Percentiles rank a stretch among this genome's conserved stretches.
Conservation (phyloP, 2,797 vertebrate genomes). For the Lutjanus campechanus region DNA sequence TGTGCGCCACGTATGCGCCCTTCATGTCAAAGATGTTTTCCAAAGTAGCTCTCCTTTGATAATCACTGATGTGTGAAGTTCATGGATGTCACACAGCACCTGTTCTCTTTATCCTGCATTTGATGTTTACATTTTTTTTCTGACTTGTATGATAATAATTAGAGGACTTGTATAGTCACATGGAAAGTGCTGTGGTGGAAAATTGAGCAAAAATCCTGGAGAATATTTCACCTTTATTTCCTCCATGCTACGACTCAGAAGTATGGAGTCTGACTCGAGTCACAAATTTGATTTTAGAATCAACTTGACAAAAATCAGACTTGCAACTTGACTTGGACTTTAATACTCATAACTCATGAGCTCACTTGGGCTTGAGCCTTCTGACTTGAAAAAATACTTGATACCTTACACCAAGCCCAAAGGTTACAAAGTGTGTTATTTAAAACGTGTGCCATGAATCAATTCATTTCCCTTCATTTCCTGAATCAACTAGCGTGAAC, state of each 20-base stretch:
- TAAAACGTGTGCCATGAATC: no score
- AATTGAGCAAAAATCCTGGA: constrained; percentile 20
- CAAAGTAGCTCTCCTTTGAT: constrained; percentile 77
- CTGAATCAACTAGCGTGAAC: no score
- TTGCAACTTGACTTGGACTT: no score
- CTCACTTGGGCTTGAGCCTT: no score
- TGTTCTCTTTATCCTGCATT: constrained; percentile 69
- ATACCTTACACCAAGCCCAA: no score
- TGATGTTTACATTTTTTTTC: constrained; percentile 71
- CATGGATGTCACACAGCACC: constrained; percentile 65
- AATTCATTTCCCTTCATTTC: no score
- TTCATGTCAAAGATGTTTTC: constrained; percentile 73
- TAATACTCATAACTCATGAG: no score
- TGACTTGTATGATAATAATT: constrained; percentile 59
- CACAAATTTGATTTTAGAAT: no score
- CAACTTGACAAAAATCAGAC: no score
- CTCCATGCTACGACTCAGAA: background rate
- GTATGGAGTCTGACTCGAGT: no score
- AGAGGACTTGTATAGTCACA: constrained; percentile 10
- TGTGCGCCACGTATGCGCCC: constrained; percentile 68
- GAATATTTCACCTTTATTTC: constrained; percentile 37
- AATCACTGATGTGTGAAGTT: constrained; percentile 69
- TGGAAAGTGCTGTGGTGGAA: constrained; percentile 23
- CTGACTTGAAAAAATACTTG: no score
- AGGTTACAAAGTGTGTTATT: no score